A percentile compares a stretch with the other conserved stretches of the same genome.
Evolutionary conservation across 1,140 invertebrate species (phyloP).

Genomic region (Trachymyrmex cornetzi): DNA sequence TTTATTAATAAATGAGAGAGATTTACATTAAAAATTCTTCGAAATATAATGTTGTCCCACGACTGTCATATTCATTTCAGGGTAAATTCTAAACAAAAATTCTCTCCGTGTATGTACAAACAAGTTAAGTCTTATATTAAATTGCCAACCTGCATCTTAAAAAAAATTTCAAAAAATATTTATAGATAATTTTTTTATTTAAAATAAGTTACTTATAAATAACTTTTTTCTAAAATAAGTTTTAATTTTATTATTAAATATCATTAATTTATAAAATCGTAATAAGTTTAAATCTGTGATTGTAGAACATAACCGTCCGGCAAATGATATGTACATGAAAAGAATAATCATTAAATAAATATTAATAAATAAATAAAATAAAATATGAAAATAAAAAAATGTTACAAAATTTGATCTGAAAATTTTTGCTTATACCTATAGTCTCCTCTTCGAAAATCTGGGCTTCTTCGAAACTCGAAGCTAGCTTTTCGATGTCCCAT

Average conservation of each 20-base stretch:
- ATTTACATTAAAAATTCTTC: too few species aligned
- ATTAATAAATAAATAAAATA: not conserved
- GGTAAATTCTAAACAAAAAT: too few species aligned
- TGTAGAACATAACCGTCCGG: not conserved
- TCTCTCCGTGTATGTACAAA: not conserved
- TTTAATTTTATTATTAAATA: not conserved
- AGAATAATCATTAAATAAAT: not conserved
- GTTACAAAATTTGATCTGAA: slow-evolving; percentile 10
- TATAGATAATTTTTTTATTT: not conserved
- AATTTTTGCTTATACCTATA: slow-evolving; percentile 78
- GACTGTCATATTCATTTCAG: too few species aligned
- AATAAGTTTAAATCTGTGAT: slow-evolving; percentile 1
- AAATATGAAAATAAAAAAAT: not conserved
- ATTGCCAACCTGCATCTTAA: not conserved
- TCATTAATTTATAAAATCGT: not conserved
- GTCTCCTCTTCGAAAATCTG: slow-evolving; percentile 83
- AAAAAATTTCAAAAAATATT: not conserved
- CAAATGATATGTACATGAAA: not conserved
- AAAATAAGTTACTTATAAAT: too few species aligned
- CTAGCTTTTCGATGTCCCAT: slow-evolving; percentile 83
- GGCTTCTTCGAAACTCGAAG: slow-evolving; percentile 83
- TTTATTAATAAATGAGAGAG: too few species aligned
- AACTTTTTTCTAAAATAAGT: not conserved
- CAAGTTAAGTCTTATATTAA: not conserved
- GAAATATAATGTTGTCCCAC: too few species aligned